Evolutionary conservation across 2,888 invertebrate species (phyloP), one percentile per base, ranked within the genome.

Genomic region (Elegia similella): DNA sequence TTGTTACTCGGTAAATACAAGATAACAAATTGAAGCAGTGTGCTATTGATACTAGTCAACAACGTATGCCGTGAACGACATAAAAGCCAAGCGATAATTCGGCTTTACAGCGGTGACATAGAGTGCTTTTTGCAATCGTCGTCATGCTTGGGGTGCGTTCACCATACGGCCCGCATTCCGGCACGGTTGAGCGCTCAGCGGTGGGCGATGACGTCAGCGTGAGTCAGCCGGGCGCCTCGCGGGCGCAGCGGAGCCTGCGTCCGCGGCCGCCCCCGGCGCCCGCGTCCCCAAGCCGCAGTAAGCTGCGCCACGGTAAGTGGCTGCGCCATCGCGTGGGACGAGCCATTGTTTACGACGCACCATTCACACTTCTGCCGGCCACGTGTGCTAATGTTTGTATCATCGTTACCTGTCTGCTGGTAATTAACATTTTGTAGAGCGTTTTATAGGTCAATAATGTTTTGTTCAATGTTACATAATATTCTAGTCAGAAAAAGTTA

Each of bases 31-130:
- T 50, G 50, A 34, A 50, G 34, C 50, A 50, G 16, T 50, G 34
- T 50, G 50, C n/a, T 50, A 50, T 50, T 50, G 46, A 46, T 46
- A 34, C 34, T 50, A 50, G 50, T 30, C 48, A 48, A 48, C 50
- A 50, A 50, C 34, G 34, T 38, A 34, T 17, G 34, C 34, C 34
- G 2, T 15, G 12, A 10, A 15, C 29, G 47, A 1, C 38, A 38
- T 15, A 29, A 7, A 50, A 7, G 16, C 15, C 10, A 23, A 23
- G 23, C 23, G n/a, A n/a, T n/a, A n/a, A 12, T 32, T 0, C 5
- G 12, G 6, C 12, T 34, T 16, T 34, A 50, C 6, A 34, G 13
- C 2, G n/a, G 15, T 13, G 15, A 48, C 7, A 50, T 50, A 50
- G 17, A 34, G 34, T 50, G n/a, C 34, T 7, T 38, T 50, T 50